Evolutionary conservation across 2,113 vertebrate species (phyloP).

Genomic region (Astur gentilis): DNA sequence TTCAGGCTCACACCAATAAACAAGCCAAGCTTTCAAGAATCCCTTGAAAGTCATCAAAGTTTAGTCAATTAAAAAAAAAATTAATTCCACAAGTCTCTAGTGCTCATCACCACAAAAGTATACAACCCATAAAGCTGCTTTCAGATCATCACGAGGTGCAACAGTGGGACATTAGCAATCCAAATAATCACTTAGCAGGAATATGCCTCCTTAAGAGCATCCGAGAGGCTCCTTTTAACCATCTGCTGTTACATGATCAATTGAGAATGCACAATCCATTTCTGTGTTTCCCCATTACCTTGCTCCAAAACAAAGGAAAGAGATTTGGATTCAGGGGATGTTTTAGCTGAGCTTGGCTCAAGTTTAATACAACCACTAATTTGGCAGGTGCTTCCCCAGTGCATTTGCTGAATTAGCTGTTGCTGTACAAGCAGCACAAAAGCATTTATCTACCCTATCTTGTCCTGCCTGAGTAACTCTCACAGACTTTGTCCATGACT

Average conservation of each 20-base stretch:
- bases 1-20: not conserved
- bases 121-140: not conserved
- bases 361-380: not conserved
- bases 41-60: not conserved
- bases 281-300: not conserved
- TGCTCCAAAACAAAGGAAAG: not conserved
- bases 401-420: not conserved
- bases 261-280: not conserved
- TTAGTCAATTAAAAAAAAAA: not conserved
- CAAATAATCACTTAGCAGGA: conserved; percentile 5
- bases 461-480: not conserved
- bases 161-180: not conserved
- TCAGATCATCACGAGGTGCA: not conserved
- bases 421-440: not conserved
- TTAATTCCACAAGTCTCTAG: not conserved
- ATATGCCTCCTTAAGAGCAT: not conserved
- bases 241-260: not conserved
- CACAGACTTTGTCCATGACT: not conserved
- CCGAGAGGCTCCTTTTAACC: not conserved
- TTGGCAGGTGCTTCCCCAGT: not conserved
- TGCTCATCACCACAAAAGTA: not conserved
- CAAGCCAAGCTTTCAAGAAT: not conserved
- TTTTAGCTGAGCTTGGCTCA: not conserved
- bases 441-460: not conserved
- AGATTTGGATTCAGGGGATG: not conserved